phyloP scores from a whole-genome alignment of 2,797 vertebrate species.

The Pipistrellus pipistrellus region DNA sequence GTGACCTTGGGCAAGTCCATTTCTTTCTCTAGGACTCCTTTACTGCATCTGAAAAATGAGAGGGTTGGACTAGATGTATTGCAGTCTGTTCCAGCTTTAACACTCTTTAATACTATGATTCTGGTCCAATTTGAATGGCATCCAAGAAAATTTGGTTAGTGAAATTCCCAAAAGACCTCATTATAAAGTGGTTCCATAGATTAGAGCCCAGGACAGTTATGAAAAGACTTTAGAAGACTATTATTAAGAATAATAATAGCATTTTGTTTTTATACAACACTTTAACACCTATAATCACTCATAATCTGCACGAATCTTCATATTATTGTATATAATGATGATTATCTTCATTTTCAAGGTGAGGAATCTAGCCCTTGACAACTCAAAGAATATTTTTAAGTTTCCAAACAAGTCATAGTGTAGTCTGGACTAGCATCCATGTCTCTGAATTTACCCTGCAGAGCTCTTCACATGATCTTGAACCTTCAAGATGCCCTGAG shows the following conservation, averaged over 20 bases:
- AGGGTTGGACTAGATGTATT: not conserved
- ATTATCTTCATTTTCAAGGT: slow-evolving; percentile 66
- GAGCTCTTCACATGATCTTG: not conserved
- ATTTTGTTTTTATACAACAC: slow-evolving; percentile 74
- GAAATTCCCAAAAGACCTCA: slow-evolving; percentile 69
- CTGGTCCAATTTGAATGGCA: slow-evolving; percentile 63
- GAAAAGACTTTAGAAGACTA: slow-evolving; percentile 70
- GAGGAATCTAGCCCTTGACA: slow-evolving; percentile 18
- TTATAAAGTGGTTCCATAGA: slow-evolving; percentile 66
- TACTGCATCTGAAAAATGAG: slow-evolving; percentile 30
- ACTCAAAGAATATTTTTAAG: slow-evolving; percentile 17
- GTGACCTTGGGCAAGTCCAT: not conserved
- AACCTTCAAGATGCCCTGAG: not conserved
- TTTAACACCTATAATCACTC: slow-evolving; percentile 75
- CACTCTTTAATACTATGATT: slow-evolving; percentile 53
- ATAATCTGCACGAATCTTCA: slow-evolving; percentile 72
- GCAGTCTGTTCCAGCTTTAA: slow-evolving; percentile 42
- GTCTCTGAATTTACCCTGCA: not conserved
- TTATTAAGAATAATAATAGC: slow-evolving; percentile 77
- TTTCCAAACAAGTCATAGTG: slow-evolving; percentile 54
- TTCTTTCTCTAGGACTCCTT: not conserved
- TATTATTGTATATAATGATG: slow-evolving; percentile 62
- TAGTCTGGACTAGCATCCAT: not conserved
- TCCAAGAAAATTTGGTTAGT: slow-evolving; percentile 72
- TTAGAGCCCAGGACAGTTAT: slow-evolving; percentile 61